Base-by-base conservation (phyloP, 2,888 invertebrate species). In the Osedax fenrisi region DNA sequence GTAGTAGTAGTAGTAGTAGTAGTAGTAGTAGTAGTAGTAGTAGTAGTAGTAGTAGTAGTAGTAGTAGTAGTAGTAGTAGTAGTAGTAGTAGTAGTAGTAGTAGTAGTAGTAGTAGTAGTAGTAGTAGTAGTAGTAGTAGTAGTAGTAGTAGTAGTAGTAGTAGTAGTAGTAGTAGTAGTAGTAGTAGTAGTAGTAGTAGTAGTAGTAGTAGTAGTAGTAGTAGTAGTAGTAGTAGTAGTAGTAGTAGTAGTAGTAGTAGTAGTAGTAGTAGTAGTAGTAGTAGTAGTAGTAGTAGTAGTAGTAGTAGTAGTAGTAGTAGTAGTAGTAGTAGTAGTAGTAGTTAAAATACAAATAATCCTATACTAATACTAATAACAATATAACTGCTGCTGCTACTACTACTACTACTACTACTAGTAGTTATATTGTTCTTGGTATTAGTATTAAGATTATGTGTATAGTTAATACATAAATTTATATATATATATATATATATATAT, bases 111-210 rank as follows among this genome's bases (percentile, higher is more conserved):
- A 41, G 5, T 41, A 17, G 10, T 41, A 41, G 5, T 41, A 41
- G 10, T 41, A 41, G 10, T 41, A 41, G 10, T 61, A 73, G 61
- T 62, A 62, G 26, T 73, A 62, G 62, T 73, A 62, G 62, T 73
- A 62, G 71, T 74, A 21, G 71, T 75, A 73, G 71, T 61, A 61
- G 61, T 61, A 61, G 70, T 61, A 72, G 59, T 75, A 73, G 71
- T 75, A 73, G 61, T 73, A 69, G 59, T 73, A 73, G 71, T 73
- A 24, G 71, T 75, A 73, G 59, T 72, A 56, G 25, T 75, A 73
- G 59, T 72, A 73, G 59, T 73, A 41, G 25, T 73, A 75, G 56
- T 75, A 75, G 59, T 72, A 41, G 59, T 75, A 75, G 25, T 75
- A 75, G 22, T 74, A 74, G 22, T 74, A 74, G 22, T 74, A 72